Evolutionary conservation across 2,888 invertebrate genomes (phyloP), one percentile per base, ranked within the genome.

Genomic region (Bursaphelenchus okinawaensis): DNA sequence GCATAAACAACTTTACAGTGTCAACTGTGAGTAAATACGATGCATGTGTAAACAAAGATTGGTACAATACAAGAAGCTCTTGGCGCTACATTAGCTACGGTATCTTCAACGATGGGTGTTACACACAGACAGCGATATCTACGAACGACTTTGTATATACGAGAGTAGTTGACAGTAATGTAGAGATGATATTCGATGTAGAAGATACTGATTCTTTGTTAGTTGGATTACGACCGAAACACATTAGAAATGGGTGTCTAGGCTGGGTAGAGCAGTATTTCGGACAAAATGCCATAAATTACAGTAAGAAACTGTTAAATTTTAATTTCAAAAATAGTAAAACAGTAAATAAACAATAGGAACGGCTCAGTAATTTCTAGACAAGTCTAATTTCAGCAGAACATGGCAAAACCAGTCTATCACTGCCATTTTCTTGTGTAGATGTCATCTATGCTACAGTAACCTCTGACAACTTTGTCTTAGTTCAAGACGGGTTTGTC

Each of bases 151-250:
- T 59, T 27, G 54, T 59, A 19, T 59, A 59, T 27, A 40, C 60
- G 19, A n/a, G 60, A 29, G 51, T 59, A 12, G 24, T 59, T 29
- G 54, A 16, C 16, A n/a, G 70, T 24, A 76, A 79, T 50, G 69
- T 79, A 22, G 79, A 79, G 66, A 62, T 79, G 0, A 76, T 79
- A 24, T 29, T 79, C 59, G 79, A 79, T 58, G 75, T 75, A 52
- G 56, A 62, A 7, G 70, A 76, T 1, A 66, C 67, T 12, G 70
- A 72, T n/a, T 79, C 75, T 75, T 52, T 75, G 7, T 68, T 71
- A 0, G 23, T 79, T 3, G 79, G 78, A 22, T 79, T 78, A 77
- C 52, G 78, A 29, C 79, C 79, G 3, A 68, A 68, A 7, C 70
- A 72, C 52, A 62, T 79, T 23, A 72, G 73, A 56, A 69, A 72